A percentile compares a stretch with the other conserved stretches of the same genome.
Evolutionary conservation across 1,140 invertebrate genomes (phyloP).

Genomic region (Stratiolaelaps scimitus): DNA sequence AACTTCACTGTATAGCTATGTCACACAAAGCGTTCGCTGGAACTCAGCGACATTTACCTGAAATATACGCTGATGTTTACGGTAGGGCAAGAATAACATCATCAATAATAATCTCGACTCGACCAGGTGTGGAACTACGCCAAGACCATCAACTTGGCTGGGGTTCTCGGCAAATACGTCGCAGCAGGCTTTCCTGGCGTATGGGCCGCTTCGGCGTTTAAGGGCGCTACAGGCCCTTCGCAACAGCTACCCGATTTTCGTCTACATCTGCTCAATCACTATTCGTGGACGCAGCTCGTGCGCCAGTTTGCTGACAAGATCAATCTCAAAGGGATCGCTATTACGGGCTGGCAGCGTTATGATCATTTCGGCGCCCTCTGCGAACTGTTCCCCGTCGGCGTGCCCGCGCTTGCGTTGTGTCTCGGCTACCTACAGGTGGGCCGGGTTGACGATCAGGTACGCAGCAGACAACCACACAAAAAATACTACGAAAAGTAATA

Average conservation of each 20-base stretch:
- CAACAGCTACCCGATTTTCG: conserved; percentile 42
- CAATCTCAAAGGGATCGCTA: conserved; percentile 43
- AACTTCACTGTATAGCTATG: too few species aligned
- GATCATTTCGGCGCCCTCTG: conserved; percentile 55
- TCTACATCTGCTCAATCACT: conserved; percentile 45
- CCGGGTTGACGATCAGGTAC: conserved; percentile 31
- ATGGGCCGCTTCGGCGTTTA: conserved; percentile 52
- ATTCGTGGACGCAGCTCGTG: conserved; percentile 41
- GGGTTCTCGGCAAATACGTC: conserved; percentile 45
- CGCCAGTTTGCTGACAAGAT: conserved; percentile 37
- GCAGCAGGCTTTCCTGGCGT: conserved; percentile 45
- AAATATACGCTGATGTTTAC: too few species aligned
- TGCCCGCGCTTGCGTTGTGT: conserved; percentile 48
- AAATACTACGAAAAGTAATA: too few species aligned
- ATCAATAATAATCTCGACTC: too few species aligned
- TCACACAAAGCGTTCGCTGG: too few species aligned
- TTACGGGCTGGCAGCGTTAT: conserved; percentile 50
- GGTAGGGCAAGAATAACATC: too few species aligned
- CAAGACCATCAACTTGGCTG: conserved; percentile 29
- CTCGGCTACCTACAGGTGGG: conserved; percentile 37
- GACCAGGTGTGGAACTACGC: conserved; percentile 35
- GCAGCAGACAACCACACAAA: background rate
- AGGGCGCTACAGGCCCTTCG: conserved; percentile 44
- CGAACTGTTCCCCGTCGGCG: conserved; percentile 51
- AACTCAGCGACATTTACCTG: too few species aligned